phyloP scores from a whole-genome alignment of 2,797 vertebrate species.

The Allobates femoralis region DNA sequence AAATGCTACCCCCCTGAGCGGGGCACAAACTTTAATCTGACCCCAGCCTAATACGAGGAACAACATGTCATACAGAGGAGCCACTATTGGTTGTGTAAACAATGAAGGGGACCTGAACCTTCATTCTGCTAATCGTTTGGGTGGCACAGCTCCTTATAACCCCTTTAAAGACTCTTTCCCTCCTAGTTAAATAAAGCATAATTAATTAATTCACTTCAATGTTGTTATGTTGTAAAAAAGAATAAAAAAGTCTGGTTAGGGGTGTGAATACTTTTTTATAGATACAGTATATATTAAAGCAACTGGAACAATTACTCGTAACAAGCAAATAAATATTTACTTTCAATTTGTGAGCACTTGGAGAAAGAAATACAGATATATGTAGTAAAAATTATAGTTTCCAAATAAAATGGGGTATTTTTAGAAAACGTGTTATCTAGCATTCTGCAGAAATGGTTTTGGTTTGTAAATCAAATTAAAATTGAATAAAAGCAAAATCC shows the following conservation, averaged over 20 bases:
- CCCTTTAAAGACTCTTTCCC: not conserved
- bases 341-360: not conserved
- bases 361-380: slow-evolving; percentile 1
- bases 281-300: not conserved
- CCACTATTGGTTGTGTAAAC: not conserved
- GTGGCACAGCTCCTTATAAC: not conserved
- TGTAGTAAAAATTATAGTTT: slow-evolving; percentile 21
- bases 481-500: slow-evolving; percentile 24
- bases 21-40: too few species aligned
- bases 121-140: not conserved
- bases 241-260: not conserved
- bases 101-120: not conserved
- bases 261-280: slow-evolving; percentile 11
- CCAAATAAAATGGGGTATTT: not conserved
- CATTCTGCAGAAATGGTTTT: not conserved
- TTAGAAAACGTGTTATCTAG: not conserved
- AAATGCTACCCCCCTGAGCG: too few species aligned
- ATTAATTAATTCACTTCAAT: not conserved
- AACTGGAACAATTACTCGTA: slow-evolving; percentile 18
- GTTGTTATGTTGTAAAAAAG: not conserved
- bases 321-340: not conserved
- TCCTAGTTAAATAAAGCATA: not conserved
- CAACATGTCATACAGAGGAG: too few species aligned
- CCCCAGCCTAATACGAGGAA: too few species aligned
- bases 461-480: slow-evolving; percentile 49